Evolutionary conservation across 2,797 vertebrate genomes (phyloP).

Genomic region (Tamandua tetradactyla): DNA sequence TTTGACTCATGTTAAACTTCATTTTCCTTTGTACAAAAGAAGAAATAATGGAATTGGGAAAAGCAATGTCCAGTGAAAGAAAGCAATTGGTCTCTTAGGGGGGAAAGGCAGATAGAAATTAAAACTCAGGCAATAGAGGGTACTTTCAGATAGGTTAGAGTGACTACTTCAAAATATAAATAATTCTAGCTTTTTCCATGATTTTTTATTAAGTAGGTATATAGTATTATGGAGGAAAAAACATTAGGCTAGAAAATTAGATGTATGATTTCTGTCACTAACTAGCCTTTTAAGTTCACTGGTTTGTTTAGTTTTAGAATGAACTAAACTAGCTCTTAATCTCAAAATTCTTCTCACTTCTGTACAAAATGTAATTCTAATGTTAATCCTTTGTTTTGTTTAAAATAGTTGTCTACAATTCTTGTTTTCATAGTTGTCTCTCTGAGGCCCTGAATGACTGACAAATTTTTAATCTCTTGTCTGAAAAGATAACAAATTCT

Average conservation of each 20-base stretch:
- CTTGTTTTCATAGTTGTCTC: not conserved
- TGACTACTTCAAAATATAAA: not conserved
- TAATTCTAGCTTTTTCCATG: not conserved
- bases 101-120: not conserved
- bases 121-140: not conserved
- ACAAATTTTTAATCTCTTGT: slow-evolving; percentile 4
- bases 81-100: not conserved
- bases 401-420: not conserved
- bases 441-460: not conserved
- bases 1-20: not conserved
- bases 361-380: not conserved
- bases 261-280: not conserved
- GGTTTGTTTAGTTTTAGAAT: not conserved
- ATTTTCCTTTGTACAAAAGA: not conserved
- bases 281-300: not conserved
- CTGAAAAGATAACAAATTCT: not conserved
- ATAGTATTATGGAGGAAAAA: not conserved
- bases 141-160: not conserved
- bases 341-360: not conserved
- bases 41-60: not conserved
- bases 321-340: not conserved
- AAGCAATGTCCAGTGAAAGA: not conserved
- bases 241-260: not conserved
- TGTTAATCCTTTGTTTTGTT: not conserved
- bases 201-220: not conserved